Conservation (phyloP, 1,140 invertebrate species). For the Carcinoscorpius rotundicauda region DNA sequence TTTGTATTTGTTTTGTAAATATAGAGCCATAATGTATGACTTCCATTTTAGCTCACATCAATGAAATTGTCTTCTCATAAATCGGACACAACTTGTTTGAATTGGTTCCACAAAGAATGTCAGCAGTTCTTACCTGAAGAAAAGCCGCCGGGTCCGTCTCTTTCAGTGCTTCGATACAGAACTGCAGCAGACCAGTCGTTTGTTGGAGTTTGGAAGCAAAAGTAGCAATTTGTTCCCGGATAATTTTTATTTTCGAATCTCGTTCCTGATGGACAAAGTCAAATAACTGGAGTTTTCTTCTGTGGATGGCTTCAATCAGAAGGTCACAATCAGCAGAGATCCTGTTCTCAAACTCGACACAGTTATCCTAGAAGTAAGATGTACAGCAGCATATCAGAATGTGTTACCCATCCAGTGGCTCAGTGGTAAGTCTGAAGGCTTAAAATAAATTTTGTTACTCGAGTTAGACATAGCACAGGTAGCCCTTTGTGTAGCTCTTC, state of each 20-base stretch:
- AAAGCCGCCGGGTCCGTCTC: constrained; percentile 92
- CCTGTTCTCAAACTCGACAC: constrained; percentile 43
- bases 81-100: not conserved
- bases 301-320: constrained; percentile 70
- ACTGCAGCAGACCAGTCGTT: constrained; percentile 89
- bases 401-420: not conserved
- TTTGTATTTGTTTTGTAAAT: not conserved
- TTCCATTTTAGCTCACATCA: not conserved
- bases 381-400: not conserved
- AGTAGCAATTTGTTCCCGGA: constrained; percentile 68
- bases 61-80: not conserved
- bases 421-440: too few relatives aligned
- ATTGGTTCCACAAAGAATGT: constrained; percentile 1
- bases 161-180: constrained; percentile 95
- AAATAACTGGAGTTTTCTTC: constrained; percentile 64
- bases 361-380: not conserved
- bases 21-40: not conserved
- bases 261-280: constrained; percentile 66
- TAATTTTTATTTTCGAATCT: constrained; percentile 57
- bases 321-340: constrained; percentile 74
- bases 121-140: constrained; percentile 52
- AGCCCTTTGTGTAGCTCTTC: too few relatives aligned
- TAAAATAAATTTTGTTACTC: too few relatives aligned
- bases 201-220: constrained; percentile 73
- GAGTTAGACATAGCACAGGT: too few relatives aligned